Conservation (phyloP, 1,140 invertebrate species). For the Anastrepha ludens region DNA sequence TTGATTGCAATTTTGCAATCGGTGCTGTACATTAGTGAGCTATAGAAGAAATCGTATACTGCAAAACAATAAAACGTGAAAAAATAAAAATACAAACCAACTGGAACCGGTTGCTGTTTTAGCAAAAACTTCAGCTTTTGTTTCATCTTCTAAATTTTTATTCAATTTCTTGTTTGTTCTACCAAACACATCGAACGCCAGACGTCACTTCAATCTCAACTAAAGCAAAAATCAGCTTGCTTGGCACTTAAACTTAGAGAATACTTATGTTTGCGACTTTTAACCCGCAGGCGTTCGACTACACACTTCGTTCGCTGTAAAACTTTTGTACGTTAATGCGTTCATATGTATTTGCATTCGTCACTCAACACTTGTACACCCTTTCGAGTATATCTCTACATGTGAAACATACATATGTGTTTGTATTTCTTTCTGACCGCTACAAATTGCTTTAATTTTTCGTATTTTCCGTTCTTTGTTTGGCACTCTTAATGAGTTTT, state of each 20-base stretch:
- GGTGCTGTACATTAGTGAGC: not conserved
- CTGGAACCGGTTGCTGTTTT: constrained; percentile 15
- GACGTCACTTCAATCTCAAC: constrained; percentile 31
- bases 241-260: constrained; percentile 31
- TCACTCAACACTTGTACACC: not conserved
- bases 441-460: constrained; percentile 34
- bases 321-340: not conserved
- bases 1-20: no score
- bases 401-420: not conserved
- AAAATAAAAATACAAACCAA: not conserved
- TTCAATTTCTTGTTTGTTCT: not conserved
- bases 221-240: constrained; percentile 12
- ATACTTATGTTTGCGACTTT: constrained; percentile 29
- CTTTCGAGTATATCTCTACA: not conserved
- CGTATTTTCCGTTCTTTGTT: constrained; percentile 27
- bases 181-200: constrained; percentile 20
- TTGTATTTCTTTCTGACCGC: not conserved
- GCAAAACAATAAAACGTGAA: not conserved
- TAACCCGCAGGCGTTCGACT: constrained; percentile 18
- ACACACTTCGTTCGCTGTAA: constrained; percentile 9
- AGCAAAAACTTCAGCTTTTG: not conserved
- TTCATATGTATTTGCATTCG: not conserved
- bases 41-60: not conserved
- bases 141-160: constrained; percentile 21
- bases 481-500: constrained; percentile 37